Evolutionary conservation across 2,113 vertebrate genomes (phyloP).

Genomic region (Cyphomyrus plagiostoma): DNA sequence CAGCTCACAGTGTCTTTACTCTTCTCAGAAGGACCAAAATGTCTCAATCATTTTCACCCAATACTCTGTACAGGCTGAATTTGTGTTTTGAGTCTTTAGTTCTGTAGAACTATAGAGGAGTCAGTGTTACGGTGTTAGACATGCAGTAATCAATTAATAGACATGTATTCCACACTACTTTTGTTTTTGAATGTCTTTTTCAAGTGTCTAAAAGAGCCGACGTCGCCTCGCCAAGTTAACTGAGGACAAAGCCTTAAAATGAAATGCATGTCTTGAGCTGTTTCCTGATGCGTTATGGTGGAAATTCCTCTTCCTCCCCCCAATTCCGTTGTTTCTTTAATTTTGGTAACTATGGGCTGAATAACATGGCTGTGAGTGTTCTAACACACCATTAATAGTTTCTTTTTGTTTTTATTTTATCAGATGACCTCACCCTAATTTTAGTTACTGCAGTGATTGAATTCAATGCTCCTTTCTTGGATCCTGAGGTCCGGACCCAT

Average conservation of each 20-base stretch:
- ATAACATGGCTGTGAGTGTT: background rate
- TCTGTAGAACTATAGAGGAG: background rate
- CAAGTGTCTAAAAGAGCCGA: background rate
- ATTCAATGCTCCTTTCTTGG: background rate
- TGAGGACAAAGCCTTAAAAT: background rate
- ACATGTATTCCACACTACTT: background rate
- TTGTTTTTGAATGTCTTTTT: background rate
- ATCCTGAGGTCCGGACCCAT: background rate
- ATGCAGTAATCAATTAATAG: background rate
- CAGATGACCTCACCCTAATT: background rate
- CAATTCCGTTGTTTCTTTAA: background rate
- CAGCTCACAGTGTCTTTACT: background rate
- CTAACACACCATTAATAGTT: background rate
- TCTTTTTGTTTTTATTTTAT: background rate
- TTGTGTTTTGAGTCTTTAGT: background rate
- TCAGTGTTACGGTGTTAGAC: background rate
- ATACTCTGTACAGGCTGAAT: background rate
- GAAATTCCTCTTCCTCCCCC: background rate
- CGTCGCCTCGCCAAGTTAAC: background rate
- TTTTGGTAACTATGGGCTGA: background rate
- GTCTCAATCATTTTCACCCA: background rate
- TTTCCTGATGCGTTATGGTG: background rate
- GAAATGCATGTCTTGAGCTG: background rate
- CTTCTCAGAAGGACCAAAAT: background rate
- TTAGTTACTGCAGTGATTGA: background rate